Evolutionary conservation across 2,797 vertebrate genomes (phyloP).

Genomic region (Tragelaphus oryx): DNA sequence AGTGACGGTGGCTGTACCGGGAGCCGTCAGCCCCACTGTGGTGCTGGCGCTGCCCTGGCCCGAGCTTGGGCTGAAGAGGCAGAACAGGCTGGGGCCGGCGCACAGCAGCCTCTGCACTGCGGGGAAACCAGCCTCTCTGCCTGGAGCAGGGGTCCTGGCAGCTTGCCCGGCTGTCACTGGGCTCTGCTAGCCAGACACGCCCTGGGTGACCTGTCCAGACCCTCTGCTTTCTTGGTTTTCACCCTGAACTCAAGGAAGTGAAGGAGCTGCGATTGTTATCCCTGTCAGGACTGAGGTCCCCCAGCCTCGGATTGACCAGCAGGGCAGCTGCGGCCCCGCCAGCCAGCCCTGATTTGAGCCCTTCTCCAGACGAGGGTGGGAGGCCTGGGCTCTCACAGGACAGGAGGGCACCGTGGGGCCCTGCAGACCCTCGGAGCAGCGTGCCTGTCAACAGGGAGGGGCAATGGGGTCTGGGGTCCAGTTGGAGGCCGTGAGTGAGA

Average conservation of each 20-base stretch:
- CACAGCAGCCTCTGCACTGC: not conserved
- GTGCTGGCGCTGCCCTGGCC: not conserved
- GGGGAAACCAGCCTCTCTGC: not conserved
- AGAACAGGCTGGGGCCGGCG: not conserved
- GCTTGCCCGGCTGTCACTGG: fast-evolving
- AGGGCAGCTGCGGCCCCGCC: fast-evolving
- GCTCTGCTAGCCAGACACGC: fast-evolving
- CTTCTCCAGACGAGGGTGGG: not conserved
- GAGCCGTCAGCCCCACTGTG: not conserved
- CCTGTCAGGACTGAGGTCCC: not conserved
- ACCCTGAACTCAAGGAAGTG: not conserved
- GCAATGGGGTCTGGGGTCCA: not conserved
- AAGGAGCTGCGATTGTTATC: not conserved
- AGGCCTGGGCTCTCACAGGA: not conserved
- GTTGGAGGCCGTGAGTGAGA: too few species aligned
- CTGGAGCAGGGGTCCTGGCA: too few species aligned
- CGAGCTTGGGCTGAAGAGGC: not conserved
- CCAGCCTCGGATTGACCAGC: not conserved
- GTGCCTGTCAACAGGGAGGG: not conserved
- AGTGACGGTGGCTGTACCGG: fast-evolving
- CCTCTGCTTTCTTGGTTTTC: not conserved
- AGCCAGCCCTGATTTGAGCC: not conserved
- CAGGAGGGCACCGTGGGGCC: fast-evolving
- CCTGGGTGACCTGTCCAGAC: not conserved
- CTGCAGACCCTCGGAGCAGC: not conserved